Evolutionary conservation across 2,888 invertebrate species (phyloP), one percentile per base, ranked within the genome.

Genomic region (Campaea margaritaria): DNA sequence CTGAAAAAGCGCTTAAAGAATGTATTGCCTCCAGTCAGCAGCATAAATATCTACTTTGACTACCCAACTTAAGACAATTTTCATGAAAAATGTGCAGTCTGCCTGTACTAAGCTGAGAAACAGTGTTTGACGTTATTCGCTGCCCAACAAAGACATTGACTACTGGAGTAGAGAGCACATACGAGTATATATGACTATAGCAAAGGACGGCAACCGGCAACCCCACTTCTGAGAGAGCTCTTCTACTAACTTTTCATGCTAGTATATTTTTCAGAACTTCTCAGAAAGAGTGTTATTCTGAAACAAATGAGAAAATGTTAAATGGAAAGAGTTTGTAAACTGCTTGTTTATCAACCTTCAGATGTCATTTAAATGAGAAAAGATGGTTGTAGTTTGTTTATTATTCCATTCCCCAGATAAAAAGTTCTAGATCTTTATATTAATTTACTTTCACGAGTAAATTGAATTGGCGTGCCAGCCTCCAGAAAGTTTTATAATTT

Each of bases 401-500:
- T 39, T 39, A 13, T 8, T 39, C 12, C 9, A 14, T 39, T 43
- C 16, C 7, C 21, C 16, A 10, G 15, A 16, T 43, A 21, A 43
- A 15, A 21, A 43, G 16, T 42, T 42, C 16, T 8, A 16, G 1
- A n/a, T n/a, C n/a, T n/a, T 41, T 36, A 38, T 42, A 42, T 42
- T 42, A 42, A 42, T 42, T 42, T 15, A 34, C 14, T 4, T 44
- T 34, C 16, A 12, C 14, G 12, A 42, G 16, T 43, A 43, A 43
- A 58, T 52, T 47, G 31, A 52, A 52, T 43, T 27, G 52, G 48
- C 16, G 38, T 47, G 13, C n/a, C 15, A 41, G 34, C 27, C 46
- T 39, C 15, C 41, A 50, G 45, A 54, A 59, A 46, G 45, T 45
- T 42, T 36, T 15, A 43, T 51, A 46, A 45, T 50, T 60, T 42